A percentile compares a stretch with the other conserved stretches of the same genome.
These are phyloP conservation scores for Eupithecia vulgata DNA, from an alignment of 2,888 invertebrate species.

Conservation along the genomic window DNA sequence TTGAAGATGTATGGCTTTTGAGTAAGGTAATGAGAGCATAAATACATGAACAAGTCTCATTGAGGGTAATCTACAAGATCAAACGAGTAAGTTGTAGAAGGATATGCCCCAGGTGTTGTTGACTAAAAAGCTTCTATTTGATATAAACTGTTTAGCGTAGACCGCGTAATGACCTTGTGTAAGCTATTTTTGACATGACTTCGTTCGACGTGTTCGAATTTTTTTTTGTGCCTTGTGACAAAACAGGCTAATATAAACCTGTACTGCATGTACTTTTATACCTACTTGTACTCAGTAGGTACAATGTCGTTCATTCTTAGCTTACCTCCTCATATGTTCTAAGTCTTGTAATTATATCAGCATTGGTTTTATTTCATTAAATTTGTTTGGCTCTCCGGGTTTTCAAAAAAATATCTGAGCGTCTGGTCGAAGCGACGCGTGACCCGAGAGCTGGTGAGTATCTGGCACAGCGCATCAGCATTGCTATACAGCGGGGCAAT, in stretches of 20 bases:
- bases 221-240: not conserved
- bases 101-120: conserved; percentile 5
- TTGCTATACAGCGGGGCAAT: too few relatives aligned
- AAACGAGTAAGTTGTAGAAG: conserved; percentile 1
- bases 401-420: too few relatives aligned
- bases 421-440: too few relatives aligned
- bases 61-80: conserved; percentile 29
- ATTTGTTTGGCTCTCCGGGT: too few relatives aligned
- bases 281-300: not conserved
- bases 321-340: too few relatives aligned
- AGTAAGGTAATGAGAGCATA: conserved; percentile 35
- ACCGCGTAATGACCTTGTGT: not conserved
- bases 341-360: too few relatives aligned
- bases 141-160: not conserved
- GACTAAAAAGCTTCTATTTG: not conserved
- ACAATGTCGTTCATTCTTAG: too few relatives aligned
- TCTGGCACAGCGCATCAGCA: too few relatives aligned
- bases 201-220: too few relatives aligned
- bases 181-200: not conserved
- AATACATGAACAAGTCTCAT: conserved; percentile 29
- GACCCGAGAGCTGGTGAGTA: too few relatives aligned
- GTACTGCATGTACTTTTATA: not conserved
- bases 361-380: too few relatives aligned
- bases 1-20: conserved; percentile 28
- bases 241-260: not conserved